Base-by-base conservation (phyloP, 2,888 invertebrate species). In the Cybosia mesomella region DNA sequence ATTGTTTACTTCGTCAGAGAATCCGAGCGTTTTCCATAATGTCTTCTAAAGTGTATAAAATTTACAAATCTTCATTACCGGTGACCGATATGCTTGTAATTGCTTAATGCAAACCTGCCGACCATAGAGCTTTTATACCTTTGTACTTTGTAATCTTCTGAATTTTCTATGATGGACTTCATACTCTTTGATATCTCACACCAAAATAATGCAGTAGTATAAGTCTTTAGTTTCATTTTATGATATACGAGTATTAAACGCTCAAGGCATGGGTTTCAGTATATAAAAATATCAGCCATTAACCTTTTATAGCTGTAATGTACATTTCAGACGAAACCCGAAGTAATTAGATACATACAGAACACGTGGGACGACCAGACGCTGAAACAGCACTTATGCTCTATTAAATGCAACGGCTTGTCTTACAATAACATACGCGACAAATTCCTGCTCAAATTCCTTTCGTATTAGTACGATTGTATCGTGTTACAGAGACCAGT, bases 381-480 rank as follows among this genome's bases (percentile, higher is more conserved):
- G 91, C 89, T 86, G 85, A 89, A 77, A 77, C 75, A 75, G 89
- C 90, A 85, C 72, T 82, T 78, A 81, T 73, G 68, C 73, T 77
- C 81, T 86, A 85, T 83, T 84, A 80, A 85, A 78, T 79, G 82
- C 82, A 80, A 77, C 64, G 75, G 79, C 80, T 90, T 86, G 78
- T 84, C 83, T 90, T 89, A 89, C 87, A 90, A 89, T 86, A 90
- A 86, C 72, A 74, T 22, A 87, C 83, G 82, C 79, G 79, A 86
- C 90, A 84, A 85, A 92, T 92, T 91, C 90, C 83, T 75, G 75
- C 74, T 83, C 75, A 80, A 87, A 91, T 92, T 88, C 90, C 83
- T 82, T 71, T 60, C 15, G 71, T 76, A 81, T 79, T 81, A 83
- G 76, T 81, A 79, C 66, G 69, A 77, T 67, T 69, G 82, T 80